Evolutionary conservation across 1,140 invertebrate genomes (phyloP), one percentile per base, ranked within the genome.

Genomic region (Drosophila saltans): DNA sequence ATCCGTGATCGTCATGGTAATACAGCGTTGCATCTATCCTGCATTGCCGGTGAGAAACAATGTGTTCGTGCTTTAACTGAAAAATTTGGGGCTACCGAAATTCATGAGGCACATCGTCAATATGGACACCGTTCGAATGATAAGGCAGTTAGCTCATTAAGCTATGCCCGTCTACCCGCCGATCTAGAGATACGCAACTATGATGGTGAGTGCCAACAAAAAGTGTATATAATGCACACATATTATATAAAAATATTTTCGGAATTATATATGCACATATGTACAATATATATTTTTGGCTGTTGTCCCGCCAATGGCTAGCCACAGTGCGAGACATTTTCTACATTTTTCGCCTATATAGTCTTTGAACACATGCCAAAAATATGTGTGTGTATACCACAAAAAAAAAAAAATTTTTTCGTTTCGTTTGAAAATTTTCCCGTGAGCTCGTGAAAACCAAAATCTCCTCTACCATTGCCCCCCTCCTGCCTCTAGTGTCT

Each of bases 131-230:
- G 88, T 30, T 66, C 81, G 40, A 80, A 91, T 74, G 90, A 91
- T 68, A 91, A 91, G 80, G 71, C 72, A 8, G 75, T 83, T 39
- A 92, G 89, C 61, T 92, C 88, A 3, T 64, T 92, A 39, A 91
- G 85, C 71, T 88, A 93, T 41, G 93, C 93, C 24, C 93, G 93
- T 7, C 78, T 94, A 52, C 93, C 93, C n/a, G 92, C 94, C 43
- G 92, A 95, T 78, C 92, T 97, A 33, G 95, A 97, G 78, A 94
- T 96, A 80, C 94, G 94, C 88, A 97, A 97, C 91, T 97, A 96
- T 92, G 94, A 95, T 92, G 97, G 96, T 97, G 91, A 94, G 94
- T 94, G 11, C 21, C 41, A 52, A 48, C 16, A 8, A 26, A 24
- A 39, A 36, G 5, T 9, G 16, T 57, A 30, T 39, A 45, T 30